A percentile compares a stretch with the other conserved stretches of the same genome.
These are phyloP conservation scores for Halocynthia aurantium DNA, from an alignment of 23 tunicate species.

Conservation along the genomic window DNA sequence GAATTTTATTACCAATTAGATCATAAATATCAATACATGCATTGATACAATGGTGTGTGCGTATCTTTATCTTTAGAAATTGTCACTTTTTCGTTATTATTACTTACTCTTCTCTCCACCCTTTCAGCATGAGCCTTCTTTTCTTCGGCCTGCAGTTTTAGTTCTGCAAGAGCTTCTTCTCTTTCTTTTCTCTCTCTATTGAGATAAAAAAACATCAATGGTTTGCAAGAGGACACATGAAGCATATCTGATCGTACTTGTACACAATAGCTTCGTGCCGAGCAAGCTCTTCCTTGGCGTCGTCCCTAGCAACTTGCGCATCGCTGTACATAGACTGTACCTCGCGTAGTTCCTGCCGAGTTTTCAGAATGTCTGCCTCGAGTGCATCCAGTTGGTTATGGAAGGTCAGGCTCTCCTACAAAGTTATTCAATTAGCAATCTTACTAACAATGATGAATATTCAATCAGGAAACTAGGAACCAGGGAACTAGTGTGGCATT, in stretches of 20 bases:
- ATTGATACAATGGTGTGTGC: too few species aligned
- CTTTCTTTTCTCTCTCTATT: slow-evolving; percentile 78
- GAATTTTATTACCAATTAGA: too few species aligned
- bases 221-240: background rate
- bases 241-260: slow-evolving; percentile 19
- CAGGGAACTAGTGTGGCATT: too few species aligned
- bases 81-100: too few species aligned
- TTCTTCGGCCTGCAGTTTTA: slow-evolving; percentile 88
- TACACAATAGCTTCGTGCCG: slow-evolving; percentile 86
- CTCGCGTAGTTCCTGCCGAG: slow-evolving; percentile 67
- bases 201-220: background rate
- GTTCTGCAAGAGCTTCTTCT: slow-evolving; percentile 53
- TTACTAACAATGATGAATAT: too few species aligned
- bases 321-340: slow-evolving; percentile 86
- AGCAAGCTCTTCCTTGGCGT: slow-evolving; percentile 84
- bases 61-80: too few species aligned
- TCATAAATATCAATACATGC: too few species aligned
- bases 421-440: too few species aligned
- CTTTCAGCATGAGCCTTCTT: slow-evolving; percentile 96
- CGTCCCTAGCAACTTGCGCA: slow-evolving; percentile 87
- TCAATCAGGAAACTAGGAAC: too few species aligned
- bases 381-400: slow-evolving; percentile 74
- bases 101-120: slow-evolving; percentile 75
- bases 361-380: slow-evolving; percentile 69
- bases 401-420: slow-evolving; percentile 70